Evolutionary conservation across 92 coral and sea anemone species (phyloP).

Genomic region (Desmophyllum pertusum): DNA sequence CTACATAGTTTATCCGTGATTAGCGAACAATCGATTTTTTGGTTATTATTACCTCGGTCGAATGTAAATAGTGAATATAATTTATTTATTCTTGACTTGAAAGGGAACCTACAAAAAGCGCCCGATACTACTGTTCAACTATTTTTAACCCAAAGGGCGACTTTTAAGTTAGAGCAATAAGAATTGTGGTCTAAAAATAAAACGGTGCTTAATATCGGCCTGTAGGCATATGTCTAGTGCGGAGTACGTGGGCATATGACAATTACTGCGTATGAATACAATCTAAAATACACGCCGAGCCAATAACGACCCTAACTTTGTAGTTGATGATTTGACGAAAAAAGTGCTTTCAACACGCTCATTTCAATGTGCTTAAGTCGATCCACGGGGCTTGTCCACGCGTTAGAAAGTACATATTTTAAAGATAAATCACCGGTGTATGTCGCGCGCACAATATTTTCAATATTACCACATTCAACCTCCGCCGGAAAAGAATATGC

Average conservation of each 20-base stretch:
- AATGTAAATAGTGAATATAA: slow-evolving; percentile 75
- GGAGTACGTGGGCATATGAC: not conserved
- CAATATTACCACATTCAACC: not conserved
- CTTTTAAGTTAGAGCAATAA: not conserved
- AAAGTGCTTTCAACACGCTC: slow-evolving; percentile 33
- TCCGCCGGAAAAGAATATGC: slow-evolving; percentile 8
- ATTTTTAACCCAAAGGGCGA: slow-evolving; percentile 14
- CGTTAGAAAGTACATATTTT: slow-evolving; percentile 2
- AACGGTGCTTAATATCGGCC: slow-evolving; percentile 25
- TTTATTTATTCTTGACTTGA: slow-evolving; percentile 73
- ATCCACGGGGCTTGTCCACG: not conserved
- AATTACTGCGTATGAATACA: slow-evolving; percentile 17
- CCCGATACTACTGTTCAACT: slow-evolving; percentile 26
- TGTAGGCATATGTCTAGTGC: slow-evolving; percentile 16
- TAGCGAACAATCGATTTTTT: slow-evolving; percentile 47
- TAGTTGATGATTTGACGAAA: slow-evolving; percentile 41
- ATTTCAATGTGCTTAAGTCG: slow-evolving; percentile 23
- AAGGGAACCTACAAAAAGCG: slow-evolving; percentile 37
- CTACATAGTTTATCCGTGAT: slow-evolving; percentile 1
- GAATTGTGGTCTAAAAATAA: slow-evolving; percentile 24
- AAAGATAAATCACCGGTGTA: slow-evolving; percentile 15
- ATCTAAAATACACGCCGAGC: slow-evolving; percentile 13
- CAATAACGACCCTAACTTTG: not conserved
- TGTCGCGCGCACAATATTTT: slow-evolving; percentile 24
- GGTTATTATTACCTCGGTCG: slow-evolving; percentile 42